Evolutionary conservation across 2,888 invertebrate genomes (phyloP), one percentile per base, ranked within the genome.

Genomic region (Nomada ferruginata): DNA sequence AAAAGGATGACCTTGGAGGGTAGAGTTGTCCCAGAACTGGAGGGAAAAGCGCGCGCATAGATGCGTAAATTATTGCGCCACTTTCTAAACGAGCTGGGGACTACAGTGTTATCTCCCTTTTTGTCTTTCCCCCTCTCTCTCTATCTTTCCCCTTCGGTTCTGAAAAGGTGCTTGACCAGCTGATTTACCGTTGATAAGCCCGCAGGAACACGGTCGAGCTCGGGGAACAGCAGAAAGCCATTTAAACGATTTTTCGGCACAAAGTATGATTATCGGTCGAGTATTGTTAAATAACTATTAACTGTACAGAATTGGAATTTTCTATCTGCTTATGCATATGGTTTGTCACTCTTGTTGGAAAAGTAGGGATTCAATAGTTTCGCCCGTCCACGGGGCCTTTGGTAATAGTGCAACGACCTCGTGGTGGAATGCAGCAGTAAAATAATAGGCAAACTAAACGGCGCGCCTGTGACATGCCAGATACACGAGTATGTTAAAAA

Each of bases 21-120:
- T 84, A 85, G 85, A 78, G 85, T 80, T 85, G 85, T 84, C 85
- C 81, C 84, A 84, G 36, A 36, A 36, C 36, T 59, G 57, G n/a
- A n/a, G 36, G n/a, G 55, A 72, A 60, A 82, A 72, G 64, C 47
- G 72, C 44, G 36, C 71, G 52, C 66, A 73, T 72, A 75, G 80
- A 84, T 80, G 83, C 79, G 84, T 83, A 80, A 83, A 84, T 84
- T 84, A 83, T 79, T 79, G 71, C 76, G 71, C 59, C 64, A 78
- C 66, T 78, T 79, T 79, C 78, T 66, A 79, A 66, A 52, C 26
- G n/a, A 66, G 26, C 52, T n/a, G 53, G n/a, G 44, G n/a, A 23
- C 23, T 15, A 23, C 13, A 5, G 18, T 29, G 9, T 70, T 13
- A 13, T 53, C 29, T n/a, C 50, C 50, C 60, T 61, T 11, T n/a